Evolutionary conservation across 2,888 invertebrate genomes (phyloP), one percentile per base, ranked within the genome.

Genomic region (Cephus pulcher): DNA sequence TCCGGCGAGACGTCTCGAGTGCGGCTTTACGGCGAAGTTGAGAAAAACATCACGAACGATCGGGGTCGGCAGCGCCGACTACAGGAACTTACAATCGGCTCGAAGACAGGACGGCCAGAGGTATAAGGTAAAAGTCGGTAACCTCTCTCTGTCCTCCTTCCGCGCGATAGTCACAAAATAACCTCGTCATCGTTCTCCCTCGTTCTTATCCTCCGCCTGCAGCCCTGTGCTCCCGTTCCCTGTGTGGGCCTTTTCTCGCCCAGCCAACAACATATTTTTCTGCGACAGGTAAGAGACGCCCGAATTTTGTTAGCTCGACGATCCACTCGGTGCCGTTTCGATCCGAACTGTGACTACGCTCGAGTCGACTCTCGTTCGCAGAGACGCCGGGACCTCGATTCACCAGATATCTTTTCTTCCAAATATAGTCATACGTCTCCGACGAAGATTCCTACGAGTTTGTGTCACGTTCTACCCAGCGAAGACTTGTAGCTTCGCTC

Each of bases 381-480:
- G 23, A 23, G 23, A 56, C 56, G 68, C 34, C 34, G 70, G 70
- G 56, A 78, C 75, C 78, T 37, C 78, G 37, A 75, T 73, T 75
- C 78, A 40, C 75, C 78, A 40, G 69, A 74, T 37, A 34, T 35
- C 74, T 78, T 78, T 78, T 15, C 75, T 78, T 78, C 78, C 78
- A 78, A 75, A 78, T 78, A 78, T 78, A 78, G 78, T 35, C 75
- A 78, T 75, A 75, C 75, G 74, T 75, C 75, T 56, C 2, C 23
- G 23, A 56, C 56, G 56, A 56, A 56, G 56, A 56, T 56, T 56
- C 56, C 56, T 56, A 56, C 56, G 56, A 56, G 56, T 56, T 56
- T 6, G 56, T 23, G 56, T 56, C 56, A 56, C 56, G 56, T 56
- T 56, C 56, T 56, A 56, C 6, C 56, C 23, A 23, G 56, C 56